A percentile compares a stretch with the other conserved stretches of the same genome.
Conservation (phyloP, 2,797 vertebrate species). For the Catostomus latipinnis region DNA sequence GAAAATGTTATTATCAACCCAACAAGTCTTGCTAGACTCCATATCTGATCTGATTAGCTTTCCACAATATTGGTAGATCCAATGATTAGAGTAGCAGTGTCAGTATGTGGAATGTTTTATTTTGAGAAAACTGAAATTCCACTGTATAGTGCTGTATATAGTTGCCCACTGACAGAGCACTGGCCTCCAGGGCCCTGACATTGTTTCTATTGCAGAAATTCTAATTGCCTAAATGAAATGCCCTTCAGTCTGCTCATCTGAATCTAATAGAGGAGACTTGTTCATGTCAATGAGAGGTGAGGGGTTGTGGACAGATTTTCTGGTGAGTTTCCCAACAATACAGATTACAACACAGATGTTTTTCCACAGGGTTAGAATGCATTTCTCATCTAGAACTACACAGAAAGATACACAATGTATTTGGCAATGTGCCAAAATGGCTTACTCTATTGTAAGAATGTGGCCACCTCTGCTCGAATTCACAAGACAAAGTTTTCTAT, state of each 20-base stretch:
- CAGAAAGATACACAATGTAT: background rate
- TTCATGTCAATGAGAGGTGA: conserved; percentile 43
- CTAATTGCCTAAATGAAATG: conserved; percentile 10
- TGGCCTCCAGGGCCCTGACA: background rate
- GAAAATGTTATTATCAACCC: background rate
- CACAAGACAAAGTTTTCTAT: conserved; percentile 10
- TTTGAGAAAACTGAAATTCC: background rate
- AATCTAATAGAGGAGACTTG: conserved; percentile 39
- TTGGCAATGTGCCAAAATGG: conserved; percentile 22
- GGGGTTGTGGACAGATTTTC: conserved; percentile 41
- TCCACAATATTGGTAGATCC: background rate
- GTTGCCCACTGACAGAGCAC: conserved; percentile 8
- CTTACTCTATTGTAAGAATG: conserved; percentile 28
- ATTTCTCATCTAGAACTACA: conserved; percentile 21
- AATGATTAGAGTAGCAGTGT: background rate
- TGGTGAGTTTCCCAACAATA: conserved; percentile 45
- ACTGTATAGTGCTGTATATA: background rate
- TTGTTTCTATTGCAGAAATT: conserved; percentile 2
- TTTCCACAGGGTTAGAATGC: conserved; percentile 41
- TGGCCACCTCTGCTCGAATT: conserved; percentile 37
- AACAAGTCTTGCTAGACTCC: background rate
- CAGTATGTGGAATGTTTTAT: conserved; percentile 7
- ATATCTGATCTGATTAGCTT: background rate
- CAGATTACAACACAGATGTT: conserved; percentile 45
- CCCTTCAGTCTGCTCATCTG: conserved; percentile 21